phyloP scores from a whole-genome alignment of 1,140 invertebrate species.

The Asobara japonica region DNA sequence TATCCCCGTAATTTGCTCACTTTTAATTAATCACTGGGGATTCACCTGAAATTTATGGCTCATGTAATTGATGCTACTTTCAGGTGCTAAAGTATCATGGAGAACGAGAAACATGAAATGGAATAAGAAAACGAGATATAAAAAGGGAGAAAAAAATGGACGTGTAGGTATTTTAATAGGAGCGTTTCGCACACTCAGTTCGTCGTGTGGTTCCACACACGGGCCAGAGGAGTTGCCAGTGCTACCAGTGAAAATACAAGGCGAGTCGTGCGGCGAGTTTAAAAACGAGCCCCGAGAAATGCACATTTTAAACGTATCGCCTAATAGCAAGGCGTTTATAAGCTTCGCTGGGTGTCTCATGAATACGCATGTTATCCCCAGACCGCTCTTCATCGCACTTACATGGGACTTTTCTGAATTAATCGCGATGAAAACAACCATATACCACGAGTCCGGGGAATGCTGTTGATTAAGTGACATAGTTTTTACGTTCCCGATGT shows the following conservation, averaged over 20 bases:
- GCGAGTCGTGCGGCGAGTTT: conserved; percentile 34
- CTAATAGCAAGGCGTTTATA: conserved; percentile 57
- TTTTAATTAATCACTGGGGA: conserved; percentile 12
- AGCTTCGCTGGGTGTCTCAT: conserved; percentile 57
- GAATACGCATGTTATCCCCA: conserved; percentile 51
- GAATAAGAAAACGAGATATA: conserved; percentile 7
- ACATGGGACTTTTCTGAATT: conserved; percentile 52
- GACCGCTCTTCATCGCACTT: conserved; percentile 25
- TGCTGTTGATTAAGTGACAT: conserved; percentile 5
- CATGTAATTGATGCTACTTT: conserved; percentile 29
- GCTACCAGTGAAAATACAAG: conserved; percentile 5
- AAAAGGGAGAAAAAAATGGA: conserved; percentile 22
- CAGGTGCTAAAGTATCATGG: neutral
- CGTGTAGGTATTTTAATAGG: conserved; percentile 33
- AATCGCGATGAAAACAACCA: conserved; percentile 43
- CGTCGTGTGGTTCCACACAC: conserved; percentile 6
- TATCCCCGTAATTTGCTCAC: neutral
- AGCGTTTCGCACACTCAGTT: conserved; percentile 25
- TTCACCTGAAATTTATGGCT: conserved; percentile 26
- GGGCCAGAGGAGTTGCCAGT: conserved; percentile 34
- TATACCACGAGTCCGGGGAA: conserved; percentile 2
- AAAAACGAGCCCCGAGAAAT: conserved; percentile 54
- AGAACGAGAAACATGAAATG: conserved; percentile 5
- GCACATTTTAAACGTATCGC: conserved; percentile 59
- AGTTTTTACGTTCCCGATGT: neutral